Evolutionary conservation across 2,113 vertebrate genomes (phyloP).

Genomic region (Thunnus maccoyii): DNA sequence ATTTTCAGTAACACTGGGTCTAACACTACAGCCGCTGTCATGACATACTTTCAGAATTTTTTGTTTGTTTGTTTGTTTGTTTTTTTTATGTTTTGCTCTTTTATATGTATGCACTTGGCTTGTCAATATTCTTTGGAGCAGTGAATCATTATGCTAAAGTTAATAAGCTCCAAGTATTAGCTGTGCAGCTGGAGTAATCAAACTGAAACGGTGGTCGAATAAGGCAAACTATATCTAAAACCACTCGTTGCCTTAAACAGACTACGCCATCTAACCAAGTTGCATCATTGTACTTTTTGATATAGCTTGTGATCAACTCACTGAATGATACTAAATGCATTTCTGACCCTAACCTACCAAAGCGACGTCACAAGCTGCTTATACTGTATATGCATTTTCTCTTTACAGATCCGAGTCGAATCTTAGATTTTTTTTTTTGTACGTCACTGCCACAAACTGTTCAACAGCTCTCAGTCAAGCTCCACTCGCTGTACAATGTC

Average conservation of each 20-base stretch:
- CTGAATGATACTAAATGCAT: conserved; percentile 3
- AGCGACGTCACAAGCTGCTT: conserved; percentile 38
- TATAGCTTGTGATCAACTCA: conserved; percentile 14
- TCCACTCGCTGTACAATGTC: not conserved
- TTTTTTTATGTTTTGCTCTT: not conserved
- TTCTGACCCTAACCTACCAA: conserved; percentile 47
- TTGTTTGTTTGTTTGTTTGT: too few relatives aligned
- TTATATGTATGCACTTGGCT: not conserved
- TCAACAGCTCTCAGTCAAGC: not conserved
- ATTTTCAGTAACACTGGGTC: conserved; percentile 33
- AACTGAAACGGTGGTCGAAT: conserved; percentile 23
- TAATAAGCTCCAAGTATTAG: conserved; percentile 16
- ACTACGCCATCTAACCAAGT: conserved; percentile 36
- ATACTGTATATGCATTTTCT: conserved; percentile 13
- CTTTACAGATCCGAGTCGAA: too few relatives aligned
- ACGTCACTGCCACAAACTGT: not conserved
- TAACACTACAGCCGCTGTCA: conserved; percentile 44
- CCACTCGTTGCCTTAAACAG: conserved; percentile 69
- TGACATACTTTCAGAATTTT: not conserved
- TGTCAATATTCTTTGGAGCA: conserved; percentile 19
- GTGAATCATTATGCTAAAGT: not conserved
- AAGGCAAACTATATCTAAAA: conserved; percentile 37
- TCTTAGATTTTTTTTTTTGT: conserved; percentile 15
- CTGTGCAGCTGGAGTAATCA: conserved; percentile 27
- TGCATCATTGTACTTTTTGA: conserved; percentile 21